Percentiles rank a stretch among this genome's conserved stretches.
Conservation (phyloP, 2,888 invertebrate species). For the Apamea crenata region DNA sequence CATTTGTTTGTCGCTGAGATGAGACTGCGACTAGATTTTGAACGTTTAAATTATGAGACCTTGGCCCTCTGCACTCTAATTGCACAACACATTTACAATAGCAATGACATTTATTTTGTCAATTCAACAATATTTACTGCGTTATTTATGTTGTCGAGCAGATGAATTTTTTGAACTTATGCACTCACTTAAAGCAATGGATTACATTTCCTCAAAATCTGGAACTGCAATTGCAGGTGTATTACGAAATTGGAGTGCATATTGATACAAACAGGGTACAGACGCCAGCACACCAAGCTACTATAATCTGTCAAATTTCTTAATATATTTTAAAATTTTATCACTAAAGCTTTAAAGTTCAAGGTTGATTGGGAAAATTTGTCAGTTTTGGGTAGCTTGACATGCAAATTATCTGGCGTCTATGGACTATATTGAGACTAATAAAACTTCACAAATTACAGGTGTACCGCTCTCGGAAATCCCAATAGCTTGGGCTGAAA, state of each 20-base stretch:
- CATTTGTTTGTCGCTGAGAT: no score
- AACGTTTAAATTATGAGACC: no score
- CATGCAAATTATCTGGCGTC: not conserved
- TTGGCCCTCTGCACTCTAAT: no score
- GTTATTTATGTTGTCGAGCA: not conserved
- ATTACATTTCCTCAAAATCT: not conserved
- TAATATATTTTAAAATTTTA: no score
- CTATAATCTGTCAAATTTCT: no score
- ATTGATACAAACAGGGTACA: no score
- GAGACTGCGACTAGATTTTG: no score
- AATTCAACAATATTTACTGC: not conserved
- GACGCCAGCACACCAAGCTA: no score
- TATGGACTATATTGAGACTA: not conserved
- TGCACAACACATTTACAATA: not conserved
- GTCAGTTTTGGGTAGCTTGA: no score
- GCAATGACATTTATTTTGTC: not conserved
- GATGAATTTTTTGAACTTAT: not conserved
- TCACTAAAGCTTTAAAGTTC: no score
- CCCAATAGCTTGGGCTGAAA: slow-evolving; percentile 50
- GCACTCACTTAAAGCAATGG: not conserved
- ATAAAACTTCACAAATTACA: slow-evolving; percentile 17
- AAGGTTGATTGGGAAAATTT: no score
- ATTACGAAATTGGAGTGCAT: not conserved
- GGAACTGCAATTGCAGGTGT: not conserved
- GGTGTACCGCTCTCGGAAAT: slow-evolving; percentile 55